Base-by-base conservation (phyloP, 2,888 invertebrate species). In the Trilocha varians region DNA sequence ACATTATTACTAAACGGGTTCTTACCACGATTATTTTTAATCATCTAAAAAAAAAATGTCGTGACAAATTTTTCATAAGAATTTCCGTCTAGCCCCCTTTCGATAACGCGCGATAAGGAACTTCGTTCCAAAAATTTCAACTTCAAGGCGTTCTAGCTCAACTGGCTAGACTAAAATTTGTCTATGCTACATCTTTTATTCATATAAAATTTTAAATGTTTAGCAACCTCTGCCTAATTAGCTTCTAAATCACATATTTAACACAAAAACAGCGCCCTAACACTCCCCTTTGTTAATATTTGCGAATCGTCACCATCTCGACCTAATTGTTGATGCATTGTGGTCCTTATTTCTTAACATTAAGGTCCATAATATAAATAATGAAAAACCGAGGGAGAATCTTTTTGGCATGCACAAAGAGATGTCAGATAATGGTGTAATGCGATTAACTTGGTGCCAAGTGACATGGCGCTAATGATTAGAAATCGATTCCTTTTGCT, bases 381-480 rank as follows among this genome's bases (percentile, higher is more conserved):
- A 1, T 17, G 16, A 44, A 39, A 41, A 40, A 42, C 17, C 16
- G 49, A 52, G 45, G 47, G 55, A 48, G 54, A 61, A 58, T 60
- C 57, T 61, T 63, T 60, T 62, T 53, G 47, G 47, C 63, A 64
- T 69, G 68, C 67, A 77, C 78, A 82, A 79, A 78, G 74, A 78
- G 79, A 80, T 79, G 57, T 51, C 45, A 67, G 79, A 78, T 79
- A 78, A 61, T 63, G 67, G 65, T 70, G 68, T 78, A 77, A 80
- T 77, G 70, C 78, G 80, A 82, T 83, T 80, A 80, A 79, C 73
- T 74, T 50, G 49, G 62, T 54, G 73, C 64, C 75, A 78, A 80
- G 77, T 79, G 82, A 79, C 78, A 70, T 65, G 67, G 64, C 65
- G 77, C 77, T 78, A 82, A 82, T 79, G 80, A 79, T 73, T 73